Percentiles rank a stretch among this genome's conserved stretches.
phyloP scores from a whole-genome alignment of 2,888 invertebrate genomes.

The Molanna angustata region DNA sequence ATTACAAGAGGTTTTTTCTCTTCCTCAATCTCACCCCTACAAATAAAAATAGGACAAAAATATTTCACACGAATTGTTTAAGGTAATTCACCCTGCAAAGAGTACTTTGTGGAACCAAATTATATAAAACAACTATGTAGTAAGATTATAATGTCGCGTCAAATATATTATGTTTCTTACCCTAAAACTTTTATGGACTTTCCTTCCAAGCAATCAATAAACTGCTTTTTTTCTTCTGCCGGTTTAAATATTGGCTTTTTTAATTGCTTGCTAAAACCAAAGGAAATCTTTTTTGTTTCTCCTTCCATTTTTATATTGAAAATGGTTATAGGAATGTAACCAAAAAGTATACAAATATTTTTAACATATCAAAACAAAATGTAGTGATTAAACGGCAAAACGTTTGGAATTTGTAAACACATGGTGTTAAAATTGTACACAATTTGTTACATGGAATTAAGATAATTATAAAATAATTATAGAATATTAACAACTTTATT shows the following conservation, averaged over 20 bases:
- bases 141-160: not conserved
- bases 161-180: conserved; percentile 49
- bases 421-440: too few species aligned
- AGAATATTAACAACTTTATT: too few species aligned
- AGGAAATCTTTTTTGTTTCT: conserved; percentile 68
- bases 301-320: conserved; percentile 9
- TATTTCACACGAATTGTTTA: not conserved
- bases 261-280: conserved; percentile 70
- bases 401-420: too few species aligned
- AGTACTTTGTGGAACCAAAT: not conserved
- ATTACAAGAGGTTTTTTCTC: conserved; percentile 62
- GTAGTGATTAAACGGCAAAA: too few species aligned
- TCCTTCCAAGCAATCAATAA: conserved; percentile 75
- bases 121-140: not conserved
- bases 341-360: too few species aligned
- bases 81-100: not conserved
- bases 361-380: too few species aligned
- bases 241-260: conserved; percentile 50
- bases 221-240: conserved; percentile 58
- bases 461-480: too few species aligned
- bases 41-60: conserved; percentile 32
- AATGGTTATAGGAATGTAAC: not conserved
- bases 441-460: too few species aligned
- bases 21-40: conserved; percentile 53
- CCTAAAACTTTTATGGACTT: conserved; percentile 72